A percentile compares a stretch with the other conserved stretches of the same genome.
Evolutionary conservation across 2,888 invertebrate species (phyloP).

Genomic region (Oegoconia quadripuncta): DNA sequence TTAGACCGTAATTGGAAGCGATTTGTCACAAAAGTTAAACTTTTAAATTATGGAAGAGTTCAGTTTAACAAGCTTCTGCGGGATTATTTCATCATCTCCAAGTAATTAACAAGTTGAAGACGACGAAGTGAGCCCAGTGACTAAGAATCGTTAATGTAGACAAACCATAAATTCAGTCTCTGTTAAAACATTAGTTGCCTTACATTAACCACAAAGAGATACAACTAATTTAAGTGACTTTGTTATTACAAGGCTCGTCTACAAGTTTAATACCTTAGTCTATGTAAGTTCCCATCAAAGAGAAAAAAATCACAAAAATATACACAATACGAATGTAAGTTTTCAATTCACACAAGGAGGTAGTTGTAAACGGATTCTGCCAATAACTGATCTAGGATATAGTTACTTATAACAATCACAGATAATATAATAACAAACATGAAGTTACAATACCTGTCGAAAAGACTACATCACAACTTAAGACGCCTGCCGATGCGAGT

Average conservation of each 20-base stretch:
- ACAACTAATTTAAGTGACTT: background rate
- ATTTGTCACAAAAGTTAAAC: constrained; percentile 19
- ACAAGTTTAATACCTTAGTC: constrained; percentile 13
- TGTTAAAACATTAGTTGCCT: background rate
- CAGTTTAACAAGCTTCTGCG: constrained; percentile 21
- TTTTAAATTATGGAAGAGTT: constrained; percentile 23
- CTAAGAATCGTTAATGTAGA: constrained; percentile 1
- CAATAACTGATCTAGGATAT: constrained; percentile 48
- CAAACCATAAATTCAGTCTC: constrained; percentile 6
- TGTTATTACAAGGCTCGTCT: constrained; percentile 2
- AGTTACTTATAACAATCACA: constrained; percentile 52
- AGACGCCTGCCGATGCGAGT: constrained; percentile 46
- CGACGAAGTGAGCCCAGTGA: background rate
- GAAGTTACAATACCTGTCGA: constrained; percentile 61
- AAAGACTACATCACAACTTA: constrained; percentile 71
- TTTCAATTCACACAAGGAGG: constrained; percentile 43
- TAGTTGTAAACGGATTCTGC: constrained; percentile 45
- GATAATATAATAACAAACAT: constrained; percentile 50
- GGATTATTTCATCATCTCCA: constrained; percentile 6
- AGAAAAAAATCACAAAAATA: constrained; percentile 18
- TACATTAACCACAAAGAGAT: background rate
- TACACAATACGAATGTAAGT: constrained; percentile 22
- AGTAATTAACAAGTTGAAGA: background rate
- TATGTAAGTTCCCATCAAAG: constrained; percentile 13
- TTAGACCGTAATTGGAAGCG: constrained; percentile 51